phyloP scores from a whole-genome alignment of 1,140 invertebrate species.

The Parasteatoda tepidariorum region DNA sequence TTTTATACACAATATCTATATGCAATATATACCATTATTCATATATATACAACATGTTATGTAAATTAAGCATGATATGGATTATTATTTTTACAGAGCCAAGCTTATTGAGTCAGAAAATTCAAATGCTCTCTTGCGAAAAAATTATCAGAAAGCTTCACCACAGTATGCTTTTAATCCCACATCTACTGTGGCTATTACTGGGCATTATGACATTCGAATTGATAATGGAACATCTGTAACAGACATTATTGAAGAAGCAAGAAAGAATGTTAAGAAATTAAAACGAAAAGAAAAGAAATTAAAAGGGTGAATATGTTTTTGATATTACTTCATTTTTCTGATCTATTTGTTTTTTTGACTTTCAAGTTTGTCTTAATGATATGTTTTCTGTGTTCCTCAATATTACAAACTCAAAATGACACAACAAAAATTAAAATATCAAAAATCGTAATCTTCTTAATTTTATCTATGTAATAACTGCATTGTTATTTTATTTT shows the following conservation, averaged over 20 bases:
- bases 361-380: background rate
- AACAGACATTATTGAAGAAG: slow-evolving; percentile 73
- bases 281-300: slow-evolving; percentile 67
- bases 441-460: too few species aligned
- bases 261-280: slow-evolving; percentile 76
- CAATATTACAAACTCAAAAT: too few species aligned
- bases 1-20: too few species aligned
- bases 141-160: slow-evolving; percentile 64
- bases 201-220: slow-evolving; percentile 61
- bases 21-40: too few species aligned
- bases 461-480: too few species aligned
- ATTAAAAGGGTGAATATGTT: slow-evolving; percentile 63
- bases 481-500: too few species aligned
- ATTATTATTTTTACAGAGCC: slow-evolving; percentile 67
- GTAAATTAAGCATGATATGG: too few species aligned
- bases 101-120: slow-evolving; percentile 89
- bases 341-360: too few species aligned
- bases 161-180: slow-evolving; percentile 64
- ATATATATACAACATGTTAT: too few species aligned
- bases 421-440: too few species aligned
- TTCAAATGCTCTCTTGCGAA: slow-evolving; percentile 80
- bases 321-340: slow-evolving; percentile 57
- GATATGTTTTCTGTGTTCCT: background rate
- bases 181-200: slow-evolving; percentile 60
- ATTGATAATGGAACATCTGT: slow-evolving; percentile 62